Evolutionary conservation across 2,888 invertebrate species (phyloP).

Genomic region (Parnassius mnemosyne): DNA sequence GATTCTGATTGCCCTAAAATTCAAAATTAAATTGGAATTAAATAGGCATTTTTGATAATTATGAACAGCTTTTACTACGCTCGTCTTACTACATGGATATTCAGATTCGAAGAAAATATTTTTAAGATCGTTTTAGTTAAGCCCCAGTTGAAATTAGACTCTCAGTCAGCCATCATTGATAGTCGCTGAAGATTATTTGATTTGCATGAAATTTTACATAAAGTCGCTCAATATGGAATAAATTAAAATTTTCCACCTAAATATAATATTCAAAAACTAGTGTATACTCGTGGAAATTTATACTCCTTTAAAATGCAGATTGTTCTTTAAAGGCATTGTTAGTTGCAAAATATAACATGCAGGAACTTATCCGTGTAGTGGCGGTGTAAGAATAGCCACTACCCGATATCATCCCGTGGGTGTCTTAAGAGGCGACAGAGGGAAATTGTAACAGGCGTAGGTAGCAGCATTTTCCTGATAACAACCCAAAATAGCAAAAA

Average conservation of each 20-base stretch:
- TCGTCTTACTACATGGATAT: background rate
- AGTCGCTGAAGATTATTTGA: constrained; percentile 17
- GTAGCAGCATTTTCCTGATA: too few species aligned
- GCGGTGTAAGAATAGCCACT: too few species aligned
- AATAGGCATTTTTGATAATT: background rate
- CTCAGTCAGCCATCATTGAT: constrained; percentile 19
- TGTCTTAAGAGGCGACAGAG: too few species aligned
- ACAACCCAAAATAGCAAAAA: too few species aligned
- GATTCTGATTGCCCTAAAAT: background rate
- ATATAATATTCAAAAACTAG: too few species aligned
- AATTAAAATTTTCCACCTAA: constrained; percentile 7
- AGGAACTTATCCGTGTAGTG: too few species aligned
- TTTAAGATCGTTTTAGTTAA: constrained; percentile 9
- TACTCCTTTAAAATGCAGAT: too few species aligned
- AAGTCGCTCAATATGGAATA: constrained; percentile 3
- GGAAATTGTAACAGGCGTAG: too few species aligned
- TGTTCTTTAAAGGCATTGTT: too few species aligned
- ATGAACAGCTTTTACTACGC: background rate
- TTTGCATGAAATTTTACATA: constrained; percentile 17
- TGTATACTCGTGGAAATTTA: too few species aligned
- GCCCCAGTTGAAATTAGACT: constrained; percentile 19
- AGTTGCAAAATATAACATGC: too few species aligned
- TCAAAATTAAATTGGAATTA: background rate
- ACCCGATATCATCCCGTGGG: too few species aligned
- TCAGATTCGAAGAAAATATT: constrained; percentile 12